phyloP scores from a whole-genome alignment of 2,888 invertebrate species.

The Trachelus iudaicus region DNA sequence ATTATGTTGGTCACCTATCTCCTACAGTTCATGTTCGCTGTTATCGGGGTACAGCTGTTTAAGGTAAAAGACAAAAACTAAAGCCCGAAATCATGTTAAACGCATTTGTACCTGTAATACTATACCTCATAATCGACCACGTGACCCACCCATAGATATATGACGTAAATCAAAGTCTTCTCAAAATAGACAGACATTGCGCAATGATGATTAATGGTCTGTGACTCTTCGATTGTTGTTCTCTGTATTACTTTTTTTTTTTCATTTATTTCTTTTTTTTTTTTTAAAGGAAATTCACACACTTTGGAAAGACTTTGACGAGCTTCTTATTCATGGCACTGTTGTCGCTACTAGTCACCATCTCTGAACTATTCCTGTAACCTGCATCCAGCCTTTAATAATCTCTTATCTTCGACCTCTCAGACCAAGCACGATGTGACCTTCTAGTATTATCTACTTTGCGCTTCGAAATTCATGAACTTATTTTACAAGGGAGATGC shows the following conservation, averaged over 20 bases:
- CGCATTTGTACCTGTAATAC: background rate
- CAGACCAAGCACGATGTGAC: background rate
- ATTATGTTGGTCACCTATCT: conserved; percentile 99
- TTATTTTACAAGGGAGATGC: background rate
- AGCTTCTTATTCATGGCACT: background rate
- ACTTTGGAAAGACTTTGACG: background rate
- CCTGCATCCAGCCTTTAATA: background rate
- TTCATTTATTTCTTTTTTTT: conserved; percentile 13
- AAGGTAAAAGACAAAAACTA: conserved; percentile 77
- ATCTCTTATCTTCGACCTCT: background rate
- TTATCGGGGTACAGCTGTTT: conserved; percentile 99
- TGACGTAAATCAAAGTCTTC: background rate
- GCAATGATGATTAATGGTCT: background rate
- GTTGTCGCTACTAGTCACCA: background rate
- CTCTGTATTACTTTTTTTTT: conserved; percentile 10
- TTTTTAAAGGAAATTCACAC: conserved; percentile 8
- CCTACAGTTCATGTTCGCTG: conserved; percentile 99
- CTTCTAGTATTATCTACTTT: background rate
- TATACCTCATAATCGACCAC: background rate
- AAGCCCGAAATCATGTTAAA: background rate
- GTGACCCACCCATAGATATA: background rate
- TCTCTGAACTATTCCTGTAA: background rate
- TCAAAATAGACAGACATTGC: background rate
- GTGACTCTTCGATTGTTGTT: background rate
- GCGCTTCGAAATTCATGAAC: background rate